phyloP scores from a whole-genome alignment of 2,113 vertebrate species.

The Otocyon megalotis region DNA sequence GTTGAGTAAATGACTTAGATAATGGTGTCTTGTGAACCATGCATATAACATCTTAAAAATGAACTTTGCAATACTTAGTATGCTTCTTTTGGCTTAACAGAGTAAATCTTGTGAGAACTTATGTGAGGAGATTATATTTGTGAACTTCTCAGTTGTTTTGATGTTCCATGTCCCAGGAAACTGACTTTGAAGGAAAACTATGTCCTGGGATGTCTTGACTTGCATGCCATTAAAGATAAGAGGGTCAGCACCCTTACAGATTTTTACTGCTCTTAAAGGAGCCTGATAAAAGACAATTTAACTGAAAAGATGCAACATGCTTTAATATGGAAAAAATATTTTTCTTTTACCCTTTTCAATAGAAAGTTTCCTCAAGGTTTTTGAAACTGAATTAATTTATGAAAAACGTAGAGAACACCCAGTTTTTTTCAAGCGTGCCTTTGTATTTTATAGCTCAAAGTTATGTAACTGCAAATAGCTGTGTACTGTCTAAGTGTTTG shows the following conservation, averaged over 20 bases:
- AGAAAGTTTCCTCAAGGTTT: not conserved
- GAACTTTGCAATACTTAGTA: not conserved
- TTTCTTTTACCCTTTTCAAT: not conserved
- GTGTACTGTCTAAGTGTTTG: not conserved
- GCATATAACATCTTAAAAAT: not conserved
- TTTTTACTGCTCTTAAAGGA: not conserved
- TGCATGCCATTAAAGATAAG: not conserved
- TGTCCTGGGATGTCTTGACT: not conserved
- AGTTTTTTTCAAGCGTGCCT: not conserved
- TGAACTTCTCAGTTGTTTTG: conserved; percentile 11
- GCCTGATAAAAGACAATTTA: not conserved
- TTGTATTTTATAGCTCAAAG: not conserved
- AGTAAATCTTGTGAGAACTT: not conserved
- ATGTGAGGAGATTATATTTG: not conserved
- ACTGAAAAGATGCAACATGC: not conserved
- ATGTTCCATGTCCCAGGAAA: not conserved
- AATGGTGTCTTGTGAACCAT: not conserved
- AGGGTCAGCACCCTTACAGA: not conserved
- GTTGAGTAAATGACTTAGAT: not conserved
- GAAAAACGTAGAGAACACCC: not conserved
- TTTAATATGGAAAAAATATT: not conserved
- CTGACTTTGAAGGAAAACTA: not conserved
- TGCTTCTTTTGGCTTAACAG: not conserved
- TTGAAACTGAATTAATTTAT: not conserved
- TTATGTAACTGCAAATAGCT: not conserved